Conservation (phyloP, 2,888 invertebrate species). For the Pammene aurita region DNA sequence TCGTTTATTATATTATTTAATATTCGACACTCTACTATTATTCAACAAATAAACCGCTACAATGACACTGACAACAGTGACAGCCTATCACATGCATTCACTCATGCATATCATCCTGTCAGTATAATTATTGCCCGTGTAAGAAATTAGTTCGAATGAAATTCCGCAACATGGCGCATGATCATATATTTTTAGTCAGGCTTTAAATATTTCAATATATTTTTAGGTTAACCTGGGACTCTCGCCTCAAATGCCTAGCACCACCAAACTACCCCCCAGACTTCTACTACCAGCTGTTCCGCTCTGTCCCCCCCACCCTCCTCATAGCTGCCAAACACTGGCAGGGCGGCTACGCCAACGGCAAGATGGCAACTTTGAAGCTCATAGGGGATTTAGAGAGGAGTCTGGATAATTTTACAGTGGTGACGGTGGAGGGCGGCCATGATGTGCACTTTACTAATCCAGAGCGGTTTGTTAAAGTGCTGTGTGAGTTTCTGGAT, state of each 20-base stretch:
- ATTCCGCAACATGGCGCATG: too few species aligned
- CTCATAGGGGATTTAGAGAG: conserved; percentile 50
- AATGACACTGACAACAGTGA: too few species aligned
- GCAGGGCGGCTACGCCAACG: conserved; percentile 43
- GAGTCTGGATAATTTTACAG: conserved; percentile 37
- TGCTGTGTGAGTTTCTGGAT: conserved; percentile 65
- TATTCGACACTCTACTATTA: too few species aligned
- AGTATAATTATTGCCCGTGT: too few species aligned
- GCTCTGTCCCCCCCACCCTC: conserved; percentile 59
- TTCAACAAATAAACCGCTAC: too few species aligned
- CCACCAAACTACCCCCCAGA: conserved; percentile 59
- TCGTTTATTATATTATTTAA: too few species aligned
- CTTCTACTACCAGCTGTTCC: conserved; percentile 60
- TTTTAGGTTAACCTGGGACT: conserved; percentile 70
- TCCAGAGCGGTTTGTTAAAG: conserved; percentile 76
- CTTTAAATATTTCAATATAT: too few species aligned
- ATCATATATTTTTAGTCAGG: too few species aligned
- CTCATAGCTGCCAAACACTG: conserved; percentile 54
- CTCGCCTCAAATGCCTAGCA: conserved; percentile 54
- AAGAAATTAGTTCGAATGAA: too few species aligned
- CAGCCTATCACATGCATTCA: too few species aligned
- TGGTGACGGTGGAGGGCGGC: conserved; percentile 73
- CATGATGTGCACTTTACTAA: conserved; percentile 85
- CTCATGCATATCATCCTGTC: too few species aligned
- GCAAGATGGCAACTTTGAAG: conserved; percentile 45